These are phyloP conservation scores for Crossaster papposus DNA, from an alignment of 53 echinoderm and acorn worm species.

Conservation along the genomic window DNA sequence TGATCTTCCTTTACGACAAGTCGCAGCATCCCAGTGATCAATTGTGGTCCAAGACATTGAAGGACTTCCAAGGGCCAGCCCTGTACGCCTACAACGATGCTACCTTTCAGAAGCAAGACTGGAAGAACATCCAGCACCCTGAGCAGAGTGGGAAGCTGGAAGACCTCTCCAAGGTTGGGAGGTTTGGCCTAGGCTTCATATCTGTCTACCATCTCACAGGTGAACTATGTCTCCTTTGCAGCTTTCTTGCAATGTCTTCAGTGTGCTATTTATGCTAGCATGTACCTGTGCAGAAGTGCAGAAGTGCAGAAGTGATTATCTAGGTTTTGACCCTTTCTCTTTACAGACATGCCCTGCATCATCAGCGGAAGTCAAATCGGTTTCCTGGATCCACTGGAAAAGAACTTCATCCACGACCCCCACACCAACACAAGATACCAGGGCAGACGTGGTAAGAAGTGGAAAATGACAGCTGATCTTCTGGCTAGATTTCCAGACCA, in stretches of 20 bases:
- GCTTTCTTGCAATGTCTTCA: background rate
- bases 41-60: slow-evolving; percentile 52
- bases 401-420: slow-evolving; percentile 54
- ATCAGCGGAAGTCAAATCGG: slow-evolving; percentile 65
- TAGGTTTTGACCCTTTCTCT: background rate
- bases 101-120: slow-evolving; percentile 70
- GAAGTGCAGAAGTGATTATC: background rate
- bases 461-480: slow-evolving; percentile 30
- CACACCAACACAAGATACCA: slow-evolving; percentile 17
- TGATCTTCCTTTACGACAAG: slow-evolving; percentile 78
- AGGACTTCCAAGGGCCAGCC: slow-evolving; percentile 72
- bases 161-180: slow-evolving; percentile 79
- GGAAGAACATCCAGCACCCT: slow-evolving; percentile 83
- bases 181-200: slow-evolving; percentile 94
- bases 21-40: slow-evolving; percentile 55
- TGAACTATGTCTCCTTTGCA: no score
- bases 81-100: slow-evolving; percentile 87
- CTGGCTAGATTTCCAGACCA: slow-evolving; percentile 65
- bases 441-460: slow-evolving; percentile 43
- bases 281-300: background rate
- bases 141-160: slow-evolving; percentile 79
- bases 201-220: slow-evolving; percentile 97
- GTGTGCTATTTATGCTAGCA: no score
- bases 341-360: slow-evolving; percentile 77
- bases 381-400: slow-evolving; percentile 75